A percentile compares a stretch with the other conserved stretches of the same genome.
These are phyloP conservation scores for Saguinus midas DNA, from an alignment of 2,113 vertebrate species.

Conservation along the genomic window DNA sequence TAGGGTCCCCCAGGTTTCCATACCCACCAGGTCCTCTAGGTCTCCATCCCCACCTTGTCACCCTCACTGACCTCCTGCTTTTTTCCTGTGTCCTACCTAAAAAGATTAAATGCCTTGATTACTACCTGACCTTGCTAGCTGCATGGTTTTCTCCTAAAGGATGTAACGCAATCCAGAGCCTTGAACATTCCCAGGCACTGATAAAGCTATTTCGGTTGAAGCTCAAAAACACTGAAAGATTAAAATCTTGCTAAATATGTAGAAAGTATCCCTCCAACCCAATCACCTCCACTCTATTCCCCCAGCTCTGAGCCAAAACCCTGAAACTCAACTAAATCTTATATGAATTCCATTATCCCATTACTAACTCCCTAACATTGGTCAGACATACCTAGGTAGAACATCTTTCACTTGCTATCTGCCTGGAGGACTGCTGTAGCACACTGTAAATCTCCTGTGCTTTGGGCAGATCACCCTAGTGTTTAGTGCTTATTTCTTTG, in stretches of 20 bases:
- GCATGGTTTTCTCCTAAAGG: too few species aligned
- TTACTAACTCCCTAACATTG: too few species aligned
- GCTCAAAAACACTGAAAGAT: background rate
- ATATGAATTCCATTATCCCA: too few species aligned
- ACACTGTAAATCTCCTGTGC: background rate
- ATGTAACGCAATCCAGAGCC: too few species aligned
- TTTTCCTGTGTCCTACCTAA: background rate
- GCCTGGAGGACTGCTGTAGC: background rate
- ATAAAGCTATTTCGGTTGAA: background rate
- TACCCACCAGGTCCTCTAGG: background rate
- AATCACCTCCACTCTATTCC: too few species aligned
- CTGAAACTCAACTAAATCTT: background rate
- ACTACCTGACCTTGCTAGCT: background rate
- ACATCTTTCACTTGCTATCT: background rate
- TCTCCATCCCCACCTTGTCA: background rate
- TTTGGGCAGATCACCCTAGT: background rate
- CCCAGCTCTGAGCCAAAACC: background rate
- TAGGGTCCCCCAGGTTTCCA: too few species aligned
- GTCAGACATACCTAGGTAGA: background rate
- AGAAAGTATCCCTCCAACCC: background rate
- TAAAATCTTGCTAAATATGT: background rate
- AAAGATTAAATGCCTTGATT: background rate
- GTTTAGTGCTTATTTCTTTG: too few species aligned
- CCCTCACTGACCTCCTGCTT: too few species aligned
- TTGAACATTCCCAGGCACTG: background rate